These are phyloP conservation scores for Sitta carolinensis DNA, from an alignment of 2,797 vertebrate genomes.

Conservation along the genomic window DNA sequence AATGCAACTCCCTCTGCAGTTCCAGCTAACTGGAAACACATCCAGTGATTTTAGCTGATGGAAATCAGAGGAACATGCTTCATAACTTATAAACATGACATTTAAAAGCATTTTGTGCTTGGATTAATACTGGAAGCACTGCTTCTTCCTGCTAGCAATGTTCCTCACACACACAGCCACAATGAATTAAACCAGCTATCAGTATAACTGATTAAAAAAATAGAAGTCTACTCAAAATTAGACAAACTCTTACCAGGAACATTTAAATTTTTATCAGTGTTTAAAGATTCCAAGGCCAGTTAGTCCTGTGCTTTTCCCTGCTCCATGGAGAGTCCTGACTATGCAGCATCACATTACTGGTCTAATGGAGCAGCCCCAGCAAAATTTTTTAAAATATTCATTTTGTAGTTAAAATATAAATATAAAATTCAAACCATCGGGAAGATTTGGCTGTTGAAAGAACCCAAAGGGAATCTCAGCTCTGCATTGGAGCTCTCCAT, in stretches of 20 bases:
- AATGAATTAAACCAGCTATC: not conserved
- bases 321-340: not conserved
- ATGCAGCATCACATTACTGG: not conserved
- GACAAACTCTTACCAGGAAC: not conserved
- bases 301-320: not conserved
- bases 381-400: not conserved
- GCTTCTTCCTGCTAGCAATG: not conserved
- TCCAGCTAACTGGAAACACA: not conserved
- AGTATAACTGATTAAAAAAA: not conserved
- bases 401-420: not conserved
- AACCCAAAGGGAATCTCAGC: not conserved
- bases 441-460: not conserved
- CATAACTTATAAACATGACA: not conserved
- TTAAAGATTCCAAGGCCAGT: not conserved
- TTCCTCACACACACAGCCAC: not conserved
- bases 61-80: not conserved
- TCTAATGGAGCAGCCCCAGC: not conserved
- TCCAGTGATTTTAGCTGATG: not conserved
- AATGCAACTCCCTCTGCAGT: not conserved
- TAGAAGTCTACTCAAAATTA: slow-evolving; percentile 24
- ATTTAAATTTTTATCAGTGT: slow-evolving; percentile 16
- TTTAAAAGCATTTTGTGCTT: not conserved
- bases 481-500: not conserved
- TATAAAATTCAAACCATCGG: not conserved
- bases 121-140: not conserved